Percentiles rank a stretch among this genome's conserved stretches.
These are phyloP conservation scores for Butorides virescens DNA, from an alignment of 2,113 vertebrate genomes.

Conservation along the genomic window DNA sequence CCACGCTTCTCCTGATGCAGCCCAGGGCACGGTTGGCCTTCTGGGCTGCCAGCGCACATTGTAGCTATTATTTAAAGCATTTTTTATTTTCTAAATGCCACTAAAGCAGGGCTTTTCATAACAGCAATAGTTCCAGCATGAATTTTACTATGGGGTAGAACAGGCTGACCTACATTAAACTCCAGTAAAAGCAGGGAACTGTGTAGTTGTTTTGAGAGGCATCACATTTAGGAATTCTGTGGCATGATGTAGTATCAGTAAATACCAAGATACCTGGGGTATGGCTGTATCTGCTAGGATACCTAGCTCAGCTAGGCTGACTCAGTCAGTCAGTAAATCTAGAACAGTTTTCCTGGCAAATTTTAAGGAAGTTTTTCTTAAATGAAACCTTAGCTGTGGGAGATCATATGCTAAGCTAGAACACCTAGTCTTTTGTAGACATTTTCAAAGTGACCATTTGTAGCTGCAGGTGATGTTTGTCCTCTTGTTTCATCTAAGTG, in stretches of 20 bases:
- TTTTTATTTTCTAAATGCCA: slow-evolving; percentile 20
- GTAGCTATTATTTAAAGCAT: slow-evolving; percentile 24
- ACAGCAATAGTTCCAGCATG: not conserved
- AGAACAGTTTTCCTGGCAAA: not conserved
- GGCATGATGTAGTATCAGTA: not conserved
- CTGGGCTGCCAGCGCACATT: too few species aligned
- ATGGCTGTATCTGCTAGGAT: not conserved
- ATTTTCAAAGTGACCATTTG: not conserved
- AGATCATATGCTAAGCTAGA: not conserved
- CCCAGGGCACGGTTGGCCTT: too few species aligned
- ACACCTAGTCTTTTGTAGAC: not conserved
- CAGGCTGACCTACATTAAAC: not conserved
- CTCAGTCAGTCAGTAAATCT: not conserved
- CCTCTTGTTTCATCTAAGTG: not conserved
- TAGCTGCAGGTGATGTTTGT: not conserved
- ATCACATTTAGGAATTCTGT: not conserved
- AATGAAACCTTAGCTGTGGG: not conserved
- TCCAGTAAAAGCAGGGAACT: not conserved
- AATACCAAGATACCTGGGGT: not conserved
- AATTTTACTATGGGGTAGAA: not conserved
- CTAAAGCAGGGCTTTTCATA: not conserved
- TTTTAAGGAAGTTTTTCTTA: not conserved
- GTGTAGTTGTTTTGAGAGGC: not conserved
- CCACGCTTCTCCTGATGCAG: too few species aligned
- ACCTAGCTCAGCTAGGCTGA: not conserved